phyloP scores from a whole-genome alignment of 2,113 vertebrate species.

The Bos javanicus region DNA sequence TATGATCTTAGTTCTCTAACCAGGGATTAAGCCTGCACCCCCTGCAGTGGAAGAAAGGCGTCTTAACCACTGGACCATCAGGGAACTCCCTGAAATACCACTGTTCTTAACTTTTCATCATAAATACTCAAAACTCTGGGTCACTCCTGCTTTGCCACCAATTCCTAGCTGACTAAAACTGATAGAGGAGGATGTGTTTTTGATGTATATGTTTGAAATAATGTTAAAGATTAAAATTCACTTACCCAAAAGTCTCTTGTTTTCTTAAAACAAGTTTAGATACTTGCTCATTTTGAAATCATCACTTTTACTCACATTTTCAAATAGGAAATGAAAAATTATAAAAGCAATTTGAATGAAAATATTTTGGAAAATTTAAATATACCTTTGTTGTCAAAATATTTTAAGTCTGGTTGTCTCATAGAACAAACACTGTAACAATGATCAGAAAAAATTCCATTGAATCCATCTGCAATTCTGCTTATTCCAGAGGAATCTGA shows the following conservation, averaged over 20 bases:
- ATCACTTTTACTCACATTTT: slow-evolving; percentile 25
- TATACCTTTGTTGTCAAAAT: slow-evolving; percentile 83
- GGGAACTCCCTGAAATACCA: not conserved
- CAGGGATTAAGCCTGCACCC: not conserved
- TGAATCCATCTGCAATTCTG: slow-evolving; percentile 84
- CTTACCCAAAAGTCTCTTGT: not conserved
- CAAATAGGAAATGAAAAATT: slow-evolving; percentile 16
- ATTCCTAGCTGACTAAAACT: not conserved
- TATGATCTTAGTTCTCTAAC: not conserved
- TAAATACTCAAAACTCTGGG: not conserved
- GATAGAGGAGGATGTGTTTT: not conserved
- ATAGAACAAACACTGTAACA: slow-evolving; percentile 88
- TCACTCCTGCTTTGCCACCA: not conserved
- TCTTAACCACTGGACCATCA: not conserved
- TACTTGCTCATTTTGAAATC: slow-evolving; percentile 10
- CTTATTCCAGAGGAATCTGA: slow-evolving; percentile 82
- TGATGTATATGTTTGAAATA: slow-evolving; percentile 12
- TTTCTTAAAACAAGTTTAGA: not conserved
- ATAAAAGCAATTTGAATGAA: slow-evolving; percentile 9
- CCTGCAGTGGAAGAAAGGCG: not conserved
- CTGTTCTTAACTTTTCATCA: not conserved
- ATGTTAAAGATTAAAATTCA: not conserved
- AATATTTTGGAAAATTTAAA: slow-evolving; percentile 25
- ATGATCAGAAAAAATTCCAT: slow-evolving; percentile 87
- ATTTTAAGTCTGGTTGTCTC: slow-evolving; percentile 82